Evolutionary conservation across 2,888 invertebrate genomes (phyloP), one percentile per base, ranked within the genome.

Genomic region (Seira musarum): DNA sequence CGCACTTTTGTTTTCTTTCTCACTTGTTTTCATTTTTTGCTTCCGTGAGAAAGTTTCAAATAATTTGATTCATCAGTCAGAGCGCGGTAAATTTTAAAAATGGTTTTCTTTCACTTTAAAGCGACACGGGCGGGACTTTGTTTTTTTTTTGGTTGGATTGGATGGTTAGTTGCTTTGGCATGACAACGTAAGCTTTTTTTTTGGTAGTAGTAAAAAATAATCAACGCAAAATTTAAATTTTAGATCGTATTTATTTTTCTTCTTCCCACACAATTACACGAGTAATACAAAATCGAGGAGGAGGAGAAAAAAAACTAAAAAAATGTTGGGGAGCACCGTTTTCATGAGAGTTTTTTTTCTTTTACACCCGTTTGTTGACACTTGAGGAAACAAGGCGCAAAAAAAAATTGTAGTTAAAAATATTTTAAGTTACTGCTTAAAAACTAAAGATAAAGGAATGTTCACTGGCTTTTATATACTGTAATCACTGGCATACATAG

Each of bases 401-500:
- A 53, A 53, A 15, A 53, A 17, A 53, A 53, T 53, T 53, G 17
- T 53, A 17, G 15, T 53, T 53, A 53, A 53, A 53, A 53, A 53
- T 30, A 53, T 53, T 53, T 30, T 30, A 30, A 53, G 3, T 53
- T 53, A 40, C 40, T 40, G 40, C 40, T 40, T n/a, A 40, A 40
- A 53, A n/a, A 53, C 53, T 53, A 8, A 53, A 30, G 8, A 30
- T 5, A 30, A 8, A 30, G 30, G 30, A 30, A 30, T 30, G 30
- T 53, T 53, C 53, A 53, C 53, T 53, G 53, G 53, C 53, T 53
- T 8, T 30, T 30, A 30, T 30, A 30, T 53, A 53, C 53, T 53
- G 53, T 53, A 80, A 71, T 75, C 80, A 80, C 80, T 80, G 80
- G 80, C 80, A 80, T 80, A 75, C 80, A 30, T 74, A 80, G 80